Percentiles rank a stretch among this genome's conserved stretches.
These are phyloP conservation scores for Corythoichthys haematopterus DNA, from an alignment of 2,113 vertebrate genomes.

Conservation along the genomic window DNA sequence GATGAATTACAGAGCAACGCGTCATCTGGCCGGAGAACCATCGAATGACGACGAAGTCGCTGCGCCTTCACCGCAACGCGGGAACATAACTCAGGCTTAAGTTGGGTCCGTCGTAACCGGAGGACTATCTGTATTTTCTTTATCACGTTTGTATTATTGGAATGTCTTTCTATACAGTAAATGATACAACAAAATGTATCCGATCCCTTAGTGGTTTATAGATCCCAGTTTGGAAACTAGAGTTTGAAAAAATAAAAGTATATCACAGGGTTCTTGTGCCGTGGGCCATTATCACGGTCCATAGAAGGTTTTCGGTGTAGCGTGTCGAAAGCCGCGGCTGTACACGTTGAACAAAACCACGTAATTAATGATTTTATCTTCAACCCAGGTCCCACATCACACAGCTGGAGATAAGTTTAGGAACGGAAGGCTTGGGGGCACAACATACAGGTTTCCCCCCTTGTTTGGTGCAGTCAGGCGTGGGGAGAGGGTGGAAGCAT, in stretches of 20 bases:
- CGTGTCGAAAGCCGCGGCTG: slow-evolving; percentile 22
- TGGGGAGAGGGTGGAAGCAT: slow-evolving; percentile 28
- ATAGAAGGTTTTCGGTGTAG: slow-evolving; percentile 8
- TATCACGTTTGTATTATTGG: background rate
- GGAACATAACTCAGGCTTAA: too few species aligned
- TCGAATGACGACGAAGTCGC: too few species aligned
- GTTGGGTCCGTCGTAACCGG: background rate
- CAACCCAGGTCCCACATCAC: slow-evolving; percentile 57
- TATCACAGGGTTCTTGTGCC: background rate
- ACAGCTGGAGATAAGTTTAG: slow-evolving; percentile 42
- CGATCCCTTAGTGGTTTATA: background rate
- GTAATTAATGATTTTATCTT: slow-evolving; percentile 63
- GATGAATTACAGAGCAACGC: too few species aligned
- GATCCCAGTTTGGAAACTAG: background rate
- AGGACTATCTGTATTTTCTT: background rate
- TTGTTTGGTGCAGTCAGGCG: slow-evolving; percentile 43
- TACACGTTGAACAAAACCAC: slow-evolving; percentile 42
- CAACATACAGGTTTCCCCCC: slow-evolving; percentile 59
- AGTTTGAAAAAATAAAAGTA: slow-evolving; percentile 4
- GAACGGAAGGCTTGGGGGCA: slow-evolving; percentile 56
- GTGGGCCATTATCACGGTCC: background rate
- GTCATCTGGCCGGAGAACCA: too few species aligned
- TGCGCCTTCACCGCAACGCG: too few species aligned
- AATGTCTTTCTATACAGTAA: background rate
- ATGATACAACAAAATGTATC: background rate